Base-by-base conservation (phyloP, 2,888 invertebrate species). In the Aquatica leii region DNA sequence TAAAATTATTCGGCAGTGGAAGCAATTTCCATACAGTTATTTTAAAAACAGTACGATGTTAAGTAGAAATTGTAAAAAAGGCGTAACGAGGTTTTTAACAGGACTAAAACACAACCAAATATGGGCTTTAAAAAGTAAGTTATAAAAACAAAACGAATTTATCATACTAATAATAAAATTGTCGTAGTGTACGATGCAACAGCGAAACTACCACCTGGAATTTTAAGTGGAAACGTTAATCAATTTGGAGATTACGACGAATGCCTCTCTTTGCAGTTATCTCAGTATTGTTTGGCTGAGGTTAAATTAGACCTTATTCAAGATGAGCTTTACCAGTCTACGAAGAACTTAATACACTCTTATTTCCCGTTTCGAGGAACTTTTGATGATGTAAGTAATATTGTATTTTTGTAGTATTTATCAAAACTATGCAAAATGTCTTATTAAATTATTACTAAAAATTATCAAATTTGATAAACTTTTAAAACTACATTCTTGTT, bases 161-260 rank as follows among this genome's bases (percentile, higher is more conserved):
- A 52, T 17, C 1, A 17, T 14, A n/a, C 14, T 8, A 14, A 12
- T 49, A 1, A 20, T 12, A 48, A 24, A 11, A 34, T 12, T 24
- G 18, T 65, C 63, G 43, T 62, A 90, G 90, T 90, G 88, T 86
- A 88, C 74, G 90, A 90, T 77, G 87, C 90, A n/a, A 86, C 88
- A 1, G 90, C 89, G 1, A 90, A 90, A 78, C 83, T 87, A 4
- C 87, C 90, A 0, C 85, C 90, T 0, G 90, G 90, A 31, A 84
- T 90, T 43, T 78, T 90, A 15, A 88, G 84, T 71, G 90, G 90
- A 8, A 90, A 90, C 71, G 85, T 86, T 4, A 89, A 90, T 80
- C 90, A 90, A 71, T 86, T 86, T 52, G 90, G 90, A 0, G 89
- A 90, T 79, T 90, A 86, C 71, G 89, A 90, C 79, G 87, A 89